Conservation (phyloP, 2,797 vertebrate species). For the Melanotaenia boesemani region DNA sequence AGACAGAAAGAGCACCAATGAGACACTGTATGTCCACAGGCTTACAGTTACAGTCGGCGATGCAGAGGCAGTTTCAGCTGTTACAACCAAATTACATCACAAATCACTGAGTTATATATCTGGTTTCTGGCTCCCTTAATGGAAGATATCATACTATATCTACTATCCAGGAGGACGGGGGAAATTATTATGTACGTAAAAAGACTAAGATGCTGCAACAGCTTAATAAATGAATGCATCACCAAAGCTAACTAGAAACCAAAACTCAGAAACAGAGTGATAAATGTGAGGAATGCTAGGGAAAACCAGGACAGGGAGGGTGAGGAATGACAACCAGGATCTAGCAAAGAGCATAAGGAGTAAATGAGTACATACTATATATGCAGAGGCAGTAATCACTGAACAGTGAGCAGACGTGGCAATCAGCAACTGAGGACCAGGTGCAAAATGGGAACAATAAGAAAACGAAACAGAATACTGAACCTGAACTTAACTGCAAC, state of each 20-base stretch:
- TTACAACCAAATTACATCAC: slow-evolving; percentile 59
- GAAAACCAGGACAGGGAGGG: not conserved
- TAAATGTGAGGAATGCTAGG: not conserved
- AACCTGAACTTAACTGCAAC: not conserved
- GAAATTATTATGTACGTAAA: not conserved
- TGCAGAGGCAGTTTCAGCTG: slow-evolving; percentile 35
- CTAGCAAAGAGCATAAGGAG: not conserved
- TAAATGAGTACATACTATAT: too few relatives aligned
- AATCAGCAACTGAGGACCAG: not conserved
- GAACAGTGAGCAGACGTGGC: too few relatives aligned
- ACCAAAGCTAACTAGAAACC: not conserved
- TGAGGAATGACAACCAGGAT: not conserved
- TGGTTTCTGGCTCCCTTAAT: slow-evolving; percentile 13
- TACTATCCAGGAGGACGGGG: not conserved
- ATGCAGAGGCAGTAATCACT: not conserved
- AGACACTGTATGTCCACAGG: slow-evolving; percentile 4
- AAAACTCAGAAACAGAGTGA: not conserved
- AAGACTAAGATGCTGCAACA: not conserved
- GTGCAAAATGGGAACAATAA: not conserved
- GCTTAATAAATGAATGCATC: not conserved
- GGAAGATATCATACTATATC: slow-evolving; percentile 1
- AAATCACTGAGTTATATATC: slow-evolving; percentile 26
- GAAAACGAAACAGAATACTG: not conserved
- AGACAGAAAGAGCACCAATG: not conserved
- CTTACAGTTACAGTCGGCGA: slow-evolving; percentile 21